Percentiles rank a stretch among this genome's conserved stretches.
Conservation (phyloP, 1,140 invertebrate species). For the Papilio xuthus region DNA sequence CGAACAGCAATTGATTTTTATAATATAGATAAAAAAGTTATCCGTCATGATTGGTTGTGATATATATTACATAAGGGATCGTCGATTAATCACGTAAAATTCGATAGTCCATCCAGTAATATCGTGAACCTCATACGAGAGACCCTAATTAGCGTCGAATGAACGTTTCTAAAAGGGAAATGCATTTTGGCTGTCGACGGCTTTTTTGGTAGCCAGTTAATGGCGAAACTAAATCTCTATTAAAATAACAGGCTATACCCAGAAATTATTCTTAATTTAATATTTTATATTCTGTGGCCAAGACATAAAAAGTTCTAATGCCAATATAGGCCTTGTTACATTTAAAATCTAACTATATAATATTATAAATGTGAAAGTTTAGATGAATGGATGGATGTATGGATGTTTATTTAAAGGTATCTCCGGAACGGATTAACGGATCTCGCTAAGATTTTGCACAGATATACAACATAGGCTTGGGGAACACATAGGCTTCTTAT, state of each 20-base stretch:
- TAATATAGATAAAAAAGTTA: not conserved
- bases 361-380: no score
- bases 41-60: not conserved
- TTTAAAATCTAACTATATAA: no score
- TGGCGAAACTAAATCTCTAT: not conserved
- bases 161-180: not conserved
- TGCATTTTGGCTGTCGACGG: not conserved
- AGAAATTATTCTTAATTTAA: not conserved
- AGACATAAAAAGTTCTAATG: not conserved
- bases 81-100: no score
- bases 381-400: no score
- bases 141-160: not conserved
- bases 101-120: not conserved
- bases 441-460: no score
- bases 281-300: not conserved
- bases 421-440: no score
- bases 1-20: no score
- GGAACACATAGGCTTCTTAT: no score
- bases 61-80: not conserved
- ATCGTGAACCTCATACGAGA: not conserved
- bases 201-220: not conserved
- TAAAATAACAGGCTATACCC: not conserved
- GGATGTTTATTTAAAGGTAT: no score
- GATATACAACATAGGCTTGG: no score
- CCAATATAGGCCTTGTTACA: not conserved